phyloP scores from a whole-genome alignment of 1,140 invertebrate species.

The Carposina sasakii region DNA sequence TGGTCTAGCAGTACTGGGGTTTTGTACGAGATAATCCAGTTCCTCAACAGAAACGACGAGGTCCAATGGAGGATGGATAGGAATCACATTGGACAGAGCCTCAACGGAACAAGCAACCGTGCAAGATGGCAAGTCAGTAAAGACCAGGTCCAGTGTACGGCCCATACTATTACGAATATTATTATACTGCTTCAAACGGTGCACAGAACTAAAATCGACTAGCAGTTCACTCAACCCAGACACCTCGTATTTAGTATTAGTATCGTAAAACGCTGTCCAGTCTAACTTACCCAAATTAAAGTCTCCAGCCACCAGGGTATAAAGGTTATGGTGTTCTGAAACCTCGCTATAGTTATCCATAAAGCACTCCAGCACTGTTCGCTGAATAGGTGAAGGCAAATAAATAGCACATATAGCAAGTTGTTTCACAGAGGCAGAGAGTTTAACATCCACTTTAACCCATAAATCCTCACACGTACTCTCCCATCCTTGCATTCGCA shows the following conservation, averaged over 20 bases:
- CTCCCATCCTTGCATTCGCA: background rate
- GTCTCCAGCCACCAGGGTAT: background rate
- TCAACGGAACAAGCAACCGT: background rate
- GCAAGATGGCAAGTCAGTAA: background rate
- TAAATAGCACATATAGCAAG: slow-evolving; percentile 2
- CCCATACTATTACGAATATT: background rate
- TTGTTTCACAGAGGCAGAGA: background rate
- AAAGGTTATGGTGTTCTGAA: background rate
- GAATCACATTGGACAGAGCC: background rate
- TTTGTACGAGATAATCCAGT: too few species aligned
- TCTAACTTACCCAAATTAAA: background rate
- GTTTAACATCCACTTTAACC: slow-evolving; percentile 8
- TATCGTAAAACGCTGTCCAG: background rate
- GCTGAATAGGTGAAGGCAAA: background rate
- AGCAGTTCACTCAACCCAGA: background rate
- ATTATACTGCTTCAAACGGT: background rate
- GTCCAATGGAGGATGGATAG: background rate
- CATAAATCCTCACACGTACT: slow-evolving; percentile 15
- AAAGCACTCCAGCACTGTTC: background rate
- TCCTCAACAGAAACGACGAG: background rate
- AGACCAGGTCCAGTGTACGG: background rate
- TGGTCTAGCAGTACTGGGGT: background rate
- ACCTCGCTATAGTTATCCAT: background rate
- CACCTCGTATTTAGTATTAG: background rate
- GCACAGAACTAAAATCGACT: background rate